phyloP scores from a whole-genome alignment of 1,140 invertebrate species.

The Drosophila azteca region DNA sequence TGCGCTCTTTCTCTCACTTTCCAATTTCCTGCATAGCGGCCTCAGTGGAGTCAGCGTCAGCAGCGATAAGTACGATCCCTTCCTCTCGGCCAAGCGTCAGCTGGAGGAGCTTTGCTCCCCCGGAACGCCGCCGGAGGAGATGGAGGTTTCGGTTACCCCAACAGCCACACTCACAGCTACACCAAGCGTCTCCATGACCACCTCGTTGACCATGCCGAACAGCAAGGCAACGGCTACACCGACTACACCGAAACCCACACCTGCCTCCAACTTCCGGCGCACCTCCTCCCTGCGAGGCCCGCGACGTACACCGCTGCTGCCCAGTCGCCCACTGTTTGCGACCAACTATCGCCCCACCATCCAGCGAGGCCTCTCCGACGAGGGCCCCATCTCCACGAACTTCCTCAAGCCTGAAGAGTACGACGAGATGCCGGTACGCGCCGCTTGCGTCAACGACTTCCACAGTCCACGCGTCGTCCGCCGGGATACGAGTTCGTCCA shows the following conservation, averaged over 20 bases:
- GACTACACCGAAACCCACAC: slow-evolving; percentile 24
- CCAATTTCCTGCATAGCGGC: background rate
- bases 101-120: slow-evolving; percentile 87
- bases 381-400: slow-evolving; percentile 82
- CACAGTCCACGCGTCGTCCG: slow-evolving; percentile 76
- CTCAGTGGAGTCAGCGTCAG: slow-evolving; percentile 54
- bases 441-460: slow-evolving; percentile 78
- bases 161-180: slow-evolving; percentile 31
- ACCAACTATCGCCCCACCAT: slow-evolving; percentile 79
- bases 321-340: slow-evolving; percentile 74
- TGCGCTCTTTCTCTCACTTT: slow-evolving; percentile 1
- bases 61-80: slow-evolving; percentile 87
- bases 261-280: slow-evolving; percentile 72
- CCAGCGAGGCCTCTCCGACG: slow-evolving; percentile 81
- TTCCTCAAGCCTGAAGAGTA: slow-evolving; percentile 83
- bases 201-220: slow-evolving; percentile 47
- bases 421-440: slow-evolving; percentile 82
- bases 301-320: slow-evolving; percentile 65
- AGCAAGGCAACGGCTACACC: slow-evolving; percentile 1
- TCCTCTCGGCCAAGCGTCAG: slow-evolving; percentile 88
- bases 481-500: slow-evolving; percentile 73
- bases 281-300: slow-evolving; percentile 77
- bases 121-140: slow-evolving; percentile 61
- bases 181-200: slow-evolving; percentile 43
- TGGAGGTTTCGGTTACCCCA: slow-evolving; percentile 38